phyloP scores from a whole-genome alignment of 2,113 vertebrate species.

The Machaerirhynchus nigripectus region DNA sequence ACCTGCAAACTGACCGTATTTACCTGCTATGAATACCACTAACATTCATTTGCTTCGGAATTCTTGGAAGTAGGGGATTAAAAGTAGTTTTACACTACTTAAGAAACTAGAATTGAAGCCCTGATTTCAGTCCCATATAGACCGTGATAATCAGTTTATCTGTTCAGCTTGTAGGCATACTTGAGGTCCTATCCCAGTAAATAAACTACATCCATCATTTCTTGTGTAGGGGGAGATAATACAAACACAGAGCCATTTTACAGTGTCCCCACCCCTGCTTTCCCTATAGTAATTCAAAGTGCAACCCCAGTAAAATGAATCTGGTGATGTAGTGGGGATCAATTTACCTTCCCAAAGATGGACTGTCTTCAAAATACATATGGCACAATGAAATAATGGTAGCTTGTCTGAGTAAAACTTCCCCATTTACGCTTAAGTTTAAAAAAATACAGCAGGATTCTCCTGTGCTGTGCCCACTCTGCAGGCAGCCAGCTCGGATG shows the following conservation, averaged over 20 bases:
- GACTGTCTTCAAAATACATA: not conserved
- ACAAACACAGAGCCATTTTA: not conserved
- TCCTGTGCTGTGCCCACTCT: not conserved
- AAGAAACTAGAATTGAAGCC: not conserved
- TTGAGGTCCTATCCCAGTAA: not conserved
- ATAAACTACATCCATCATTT: not conserved
- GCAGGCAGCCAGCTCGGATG: not conserved
- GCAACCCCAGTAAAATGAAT: not conserved
- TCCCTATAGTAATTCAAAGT: not conserved
- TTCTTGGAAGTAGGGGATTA: not conserved
- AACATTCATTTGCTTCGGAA: not conserved
- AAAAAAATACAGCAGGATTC: not conserved
- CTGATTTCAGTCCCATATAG: not conserved
- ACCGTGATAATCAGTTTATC: not conserved
- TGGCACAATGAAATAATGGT: not conserved
- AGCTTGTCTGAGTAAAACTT: not conserved
- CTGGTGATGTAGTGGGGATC: not conserved
- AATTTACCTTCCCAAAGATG: not conserved
- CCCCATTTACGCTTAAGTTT: not conserved
- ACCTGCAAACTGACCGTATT: not conserved
- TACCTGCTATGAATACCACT: not conserved
- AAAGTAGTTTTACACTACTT: not conserved
- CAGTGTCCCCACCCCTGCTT: not conserved
- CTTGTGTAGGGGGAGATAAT: not conserved
- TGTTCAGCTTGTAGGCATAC: not conserved